Percentiles rank a stretch among this genome's conserved stretches.
Conservation (phyloP, 2,113 vertebrate genomes). For the Mormyrus iriodes region DNA sequence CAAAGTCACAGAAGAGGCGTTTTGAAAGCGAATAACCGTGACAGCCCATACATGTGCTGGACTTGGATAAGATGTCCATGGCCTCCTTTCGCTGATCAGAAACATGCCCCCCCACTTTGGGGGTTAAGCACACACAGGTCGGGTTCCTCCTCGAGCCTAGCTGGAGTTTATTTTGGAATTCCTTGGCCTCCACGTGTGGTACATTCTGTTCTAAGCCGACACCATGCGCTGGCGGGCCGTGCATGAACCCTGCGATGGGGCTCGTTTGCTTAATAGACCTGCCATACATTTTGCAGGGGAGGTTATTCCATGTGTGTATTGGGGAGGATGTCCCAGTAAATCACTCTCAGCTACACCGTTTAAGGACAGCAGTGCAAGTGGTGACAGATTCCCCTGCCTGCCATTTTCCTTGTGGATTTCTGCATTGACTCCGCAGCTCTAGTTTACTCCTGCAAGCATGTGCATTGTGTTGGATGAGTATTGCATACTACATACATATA, state of each 20-base stretch:
- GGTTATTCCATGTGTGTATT: background rate
- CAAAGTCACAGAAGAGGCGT: background rate
- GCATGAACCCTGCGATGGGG: background rate
- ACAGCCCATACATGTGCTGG: background rate
- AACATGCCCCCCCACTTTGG: background rate
- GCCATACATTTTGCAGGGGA: background rate
- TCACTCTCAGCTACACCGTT: background rate
- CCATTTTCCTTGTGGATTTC: background rate
- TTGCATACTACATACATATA: background rate
- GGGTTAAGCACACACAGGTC: slow-evolving; percentile 16
- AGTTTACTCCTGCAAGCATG: background rate
- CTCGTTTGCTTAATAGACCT: background rate
- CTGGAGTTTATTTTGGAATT: slow-evolving; percentile 25
- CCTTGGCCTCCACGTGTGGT: slow-evolving; percentile 23
- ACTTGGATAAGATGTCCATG: background rate
- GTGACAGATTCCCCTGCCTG: background rate
- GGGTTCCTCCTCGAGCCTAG: background rate
- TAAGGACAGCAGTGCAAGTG: background rate
- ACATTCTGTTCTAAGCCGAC: slow-evolving; percentile 34
- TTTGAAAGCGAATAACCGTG: background rate
- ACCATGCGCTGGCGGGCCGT: background rate
- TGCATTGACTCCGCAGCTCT: background rate
- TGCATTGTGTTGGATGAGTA: background rate
- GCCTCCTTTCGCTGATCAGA: background rate
- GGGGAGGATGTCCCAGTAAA: background rate